phyloP scores from a whole-genome alignment of 1,140 invertebrate genomes.

The Myzus persicae region DNA sequence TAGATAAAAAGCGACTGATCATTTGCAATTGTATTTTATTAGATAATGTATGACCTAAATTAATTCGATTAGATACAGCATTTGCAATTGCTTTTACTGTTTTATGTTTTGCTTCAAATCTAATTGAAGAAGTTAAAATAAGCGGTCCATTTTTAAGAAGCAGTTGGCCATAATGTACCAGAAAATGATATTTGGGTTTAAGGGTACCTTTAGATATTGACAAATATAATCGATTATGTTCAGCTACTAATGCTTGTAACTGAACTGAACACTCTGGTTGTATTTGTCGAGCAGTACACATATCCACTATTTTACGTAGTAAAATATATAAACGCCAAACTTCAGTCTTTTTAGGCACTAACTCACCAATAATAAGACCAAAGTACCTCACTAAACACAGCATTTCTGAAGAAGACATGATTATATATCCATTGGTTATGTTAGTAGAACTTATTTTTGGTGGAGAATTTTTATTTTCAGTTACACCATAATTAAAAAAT shows the following conservation, averaged over 20 bases:
- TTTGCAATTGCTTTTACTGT: not conserved
- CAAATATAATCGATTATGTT: not conserved
- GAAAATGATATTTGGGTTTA: not conserved
- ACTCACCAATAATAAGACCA: not conserved
- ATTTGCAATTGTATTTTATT: not conserved
- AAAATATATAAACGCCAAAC: not conserved
- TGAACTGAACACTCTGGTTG: not conserved
- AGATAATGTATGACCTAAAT: not conserved
- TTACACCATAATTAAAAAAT: not conserved
- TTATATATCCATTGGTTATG: not conserved
- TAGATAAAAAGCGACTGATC: too few species aligned
- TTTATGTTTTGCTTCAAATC: conserved; percentile 11
- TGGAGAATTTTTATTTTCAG: not conserved
- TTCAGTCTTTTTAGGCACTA: not conserved
- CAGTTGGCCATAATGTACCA: not conserved
- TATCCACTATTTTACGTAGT: not conserved
- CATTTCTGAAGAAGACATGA: conserved; percentile 25
- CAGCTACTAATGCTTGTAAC: not conserved
- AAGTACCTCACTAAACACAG: not conserved
- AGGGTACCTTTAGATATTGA: not conserved
- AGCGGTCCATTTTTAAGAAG: not conserved
- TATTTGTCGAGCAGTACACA: not conserved
- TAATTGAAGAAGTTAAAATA: not conserved
- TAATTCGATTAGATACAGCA: not conserved
- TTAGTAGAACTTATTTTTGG: not conserved